These are phyloP conservation scores for Heliothis virescens DNA, from an alignment of 1,140 invertebrate species.

Conservation along the genomic window DNA sequence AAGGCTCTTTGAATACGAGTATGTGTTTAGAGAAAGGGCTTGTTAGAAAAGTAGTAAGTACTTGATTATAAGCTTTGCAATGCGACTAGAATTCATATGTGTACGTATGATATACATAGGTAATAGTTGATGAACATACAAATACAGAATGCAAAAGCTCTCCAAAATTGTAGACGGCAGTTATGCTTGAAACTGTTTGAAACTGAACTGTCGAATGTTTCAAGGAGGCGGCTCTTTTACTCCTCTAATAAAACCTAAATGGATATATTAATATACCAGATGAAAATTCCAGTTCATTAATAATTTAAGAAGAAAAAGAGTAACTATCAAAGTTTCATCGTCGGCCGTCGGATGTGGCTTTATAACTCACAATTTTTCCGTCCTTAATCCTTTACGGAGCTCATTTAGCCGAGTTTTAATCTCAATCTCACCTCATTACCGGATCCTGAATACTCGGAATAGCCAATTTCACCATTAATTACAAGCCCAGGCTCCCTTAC, in stretches of 20 bases:
- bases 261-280: slow-evolving; percentile 42
- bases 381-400: slow-evolving; percentile 78
- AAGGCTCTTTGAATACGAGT: too few relatives aligned
- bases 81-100: too few relatives aligned
- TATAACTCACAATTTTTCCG: slow-evolving; percentile 74
- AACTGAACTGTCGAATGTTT: not conserved
- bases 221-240: not conserved
- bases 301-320: slow-evolving; percentile 47
- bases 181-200: too few relatives aligned
- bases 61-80: too few relatives aligned
- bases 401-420: slow-evolving; percentile 83
- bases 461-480: slow-evolving; percentile 85
- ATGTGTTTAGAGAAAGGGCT: too few relatives aligned
- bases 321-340: slow-evolving; percentile 55
- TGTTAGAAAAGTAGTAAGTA: too few relatives aligned
- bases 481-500: slow-evolving; percentile 72
- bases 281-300: slow-evolving; percentile 45
- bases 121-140: too few relatives aligned
- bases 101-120: too few relatives aligned
- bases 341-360: slow-evolving; percentile 50
- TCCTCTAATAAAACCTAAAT: slow-evolving; percentile 15
- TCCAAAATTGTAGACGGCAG: too few relatives aligned
- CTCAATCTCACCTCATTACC: slow-evolving; percentile 85
- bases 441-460: slow-evolving; percentile 82
- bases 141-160: too few relatives aligned